Conservation (phyloP, 2,797 vertebrate species). For the Anguilla anguilla region DNA sequence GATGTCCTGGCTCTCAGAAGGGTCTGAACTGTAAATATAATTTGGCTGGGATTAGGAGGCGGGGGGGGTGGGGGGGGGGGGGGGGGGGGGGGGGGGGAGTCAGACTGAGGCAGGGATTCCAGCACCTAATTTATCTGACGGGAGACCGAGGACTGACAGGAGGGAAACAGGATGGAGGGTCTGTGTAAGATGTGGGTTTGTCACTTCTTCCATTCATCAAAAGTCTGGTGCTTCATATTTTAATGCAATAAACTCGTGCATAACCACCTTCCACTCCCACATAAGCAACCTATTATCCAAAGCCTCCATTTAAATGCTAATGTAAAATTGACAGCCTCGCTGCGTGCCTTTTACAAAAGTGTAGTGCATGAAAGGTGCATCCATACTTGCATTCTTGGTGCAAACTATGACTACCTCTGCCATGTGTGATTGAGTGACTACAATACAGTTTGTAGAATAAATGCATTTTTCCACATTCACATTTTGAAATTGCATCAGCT, state of each 20-base stretch:
- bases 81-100: neutral
- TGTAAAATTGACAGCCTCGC: neutral
- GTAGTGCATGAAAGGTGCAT: neutral
- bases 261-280: neutral
- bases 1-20: neutral
- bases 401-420: neutral
- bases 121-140: constrained; percentile 30
- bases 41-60: neutral
- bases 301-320: neutral
- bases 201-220: constrained; percentile 25
- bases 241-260: neutral
- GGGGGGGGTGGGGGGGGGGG: neutral
- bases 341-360: neutral
- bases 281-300: neutral
- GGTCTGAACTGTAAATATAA: neutral
- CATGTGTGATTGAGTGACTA: neutral
- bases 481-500: neutral
- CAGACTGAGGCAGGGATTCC: neutral
- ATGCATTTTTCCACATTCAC: neutral
- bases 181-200: constrained; percentile 6
- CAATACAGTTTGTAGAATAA: neutral
- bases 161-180: constrained; percentile 34
- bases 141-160: constrained; percentile 11
- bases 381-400: neutral
- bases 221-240: constrained; percentile 23